Base-by-base conservation (phyloP, 2,888 invertebrate species). In the Cylloceria caligata region DNA sequence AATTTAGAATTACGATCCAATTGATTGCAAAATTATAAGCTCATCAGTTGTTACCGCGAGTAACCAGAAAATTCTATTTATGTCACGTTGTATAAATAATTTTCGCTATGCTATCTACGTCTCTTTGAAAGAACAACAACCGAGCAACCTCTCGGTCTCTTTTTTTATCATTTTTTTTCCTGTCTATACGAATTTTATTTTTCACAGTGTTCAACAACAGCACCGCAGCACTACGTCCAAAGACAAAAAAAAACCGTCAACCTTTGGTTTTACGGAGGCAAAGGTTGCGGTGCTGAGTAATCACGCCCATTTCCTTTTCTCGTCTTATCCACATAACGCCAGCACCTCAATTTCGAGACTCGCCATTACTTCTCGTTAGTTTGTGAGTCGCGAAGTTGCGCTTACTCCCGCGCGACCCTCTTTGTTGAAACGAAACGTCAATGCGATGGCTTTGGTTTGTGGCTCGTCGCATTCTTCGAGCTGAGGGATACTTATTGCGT, bases 201-300 rank as follows among this genome's bases (percentile, higher is more conserved):
- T 34, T 9, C 60, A 1, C 24, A 11, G 21, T 52, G 57, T 30
- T 13, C 13, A 3, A 11, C 47, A 21, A 24, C 36, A 16, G 7
- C 34, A 16, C 34, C 30, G 16, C 60, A 16, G n/a, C 16, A 19
- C 16, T 34, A 9, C 39, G 21, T 55, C 39, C 9, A 16, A 42
- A 39, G 55, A 55, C 24, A 69, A 69, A 55, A n/a, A n/a, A 69
- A n/a, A 69, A 52, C 55, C 36, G 39, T 42, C 49, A 52, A 36
- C 36, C 55, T 55, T 42, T 52, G 47, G 52, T 52, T 68, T 68
- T 52, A 1, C 68, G 19, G 49, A n/a, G 39, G 55, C 36, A 27
- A 52, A 42, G 52, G 39, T n/a, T n/a, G 21, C 52, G 39, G 42
- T 21, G n/a, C 27, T 16, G 42, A 69, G 16, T 39, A 69, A 39